These are phyloP conservation scores for Drosophila emarginata DNA, from an alignment of 2,888 invertebrate genomes.

Conservation along the genomic window DNA sequence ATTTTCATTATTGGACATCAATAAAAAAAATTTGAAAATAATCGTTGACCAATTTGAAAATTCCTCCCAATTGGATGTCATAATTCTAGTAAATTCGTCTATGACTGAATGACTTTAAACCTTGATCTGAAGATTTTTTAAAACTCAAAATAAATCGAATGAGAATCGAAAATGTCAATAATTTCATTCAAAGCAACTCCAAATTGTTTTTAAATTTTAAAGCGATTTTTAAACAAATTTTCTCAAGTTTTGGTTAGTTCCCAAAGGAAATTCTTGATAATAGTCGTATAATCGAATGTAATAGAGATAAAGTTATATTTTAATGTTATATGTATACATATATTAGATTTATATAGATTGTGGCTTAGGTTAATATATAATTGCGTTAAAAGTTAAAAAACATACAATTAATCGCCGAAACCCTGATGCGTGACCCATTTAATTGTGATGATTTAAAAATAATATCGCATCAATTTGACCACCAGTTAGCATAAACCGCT, in stretches of 20 bases:
- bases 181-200: no score
- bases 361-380: slow-evolving; percentile 7
- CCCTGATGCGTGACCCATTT: background rate
- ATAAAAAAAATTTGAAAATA: no score
- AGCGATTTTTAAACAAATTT: no score
- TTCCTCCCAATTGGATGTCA: no score
- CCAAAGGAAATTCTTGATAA: background rate
- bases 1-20: no score
- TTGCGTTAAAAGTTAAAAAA: slow-evolving; percentile 12
- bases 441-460: slow-evolving; percentile 73
- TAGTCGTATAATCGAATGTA: background rate
- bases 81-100: no score
- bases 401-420: background rate
- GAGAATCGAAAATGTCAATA: no score
- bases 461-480: slow-evolving; percentile 77
- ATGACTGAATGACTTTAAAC: no score
- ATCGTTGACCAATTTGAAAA: no score
- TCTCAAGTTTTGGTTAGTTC: background rate
- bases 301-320: background rate
- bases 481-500: slow-evolving; percentile 78
- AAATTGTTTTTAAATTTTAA: no score
- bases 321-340: slow-evolving; percentile 5
- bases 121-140: no score
- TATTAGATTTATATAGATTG: background rate
- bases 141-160: no score